phyloP scores from a whole-genome alignment of 1,140 invertebrate genomes.

The Bicyclus anynana region DNA sequence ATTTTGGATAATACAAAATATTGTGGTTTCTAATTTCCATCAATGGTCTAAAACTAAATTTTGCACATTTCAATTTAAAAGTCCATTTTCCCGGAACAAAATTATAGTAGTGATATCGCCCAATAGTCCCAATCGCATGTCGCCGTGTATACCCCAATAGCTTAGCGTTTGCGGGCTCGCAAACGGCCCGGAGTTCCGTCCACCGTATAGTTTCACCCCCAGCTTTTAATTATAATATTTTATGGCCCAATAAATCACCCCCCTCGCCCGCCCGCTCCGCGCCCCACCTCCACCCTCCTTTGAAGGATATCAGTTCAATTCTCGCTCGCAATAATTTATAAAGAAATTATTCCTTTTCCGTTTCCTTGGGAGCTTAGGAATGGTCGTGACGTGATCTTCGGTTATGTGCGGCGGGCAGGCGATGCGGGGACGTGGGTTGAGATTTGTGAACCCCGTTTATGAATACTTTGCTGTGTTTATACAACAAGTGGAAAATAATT shows the following conservation, averaged over 20 bases:
- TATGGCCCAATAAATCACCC: constrained; percentile 77
- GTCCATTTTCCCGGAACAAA: too few relatives aligned
- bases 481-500: too few relatives aligned
- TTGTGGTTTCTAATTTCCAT: too few relatives aligned
- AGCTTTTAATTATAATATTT: constrained; percentile 79
- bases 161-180: constrained; percentile 37
- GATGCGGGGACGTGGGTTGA: background rate
- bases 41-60: too few relatives aligned
- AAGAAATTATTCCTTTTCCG: constrained; percentile 65
- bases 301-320: constrained; percentile 73
- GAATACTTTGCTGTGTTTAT: background rate
- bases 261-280: constrained; percentile 39
- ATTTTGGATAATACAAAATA: too few relatives aligned
- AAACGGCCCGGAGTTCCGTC: constrained; percentile 43
- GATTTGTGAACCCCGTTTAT: background rate
- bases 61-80: too few relatives aligned
- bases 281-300: constrained; percentile 39
- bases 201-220: constrained; percentile 66
- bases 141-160: constrained; percentile 8
- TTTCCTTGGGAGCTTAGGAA: constrained; percentile 19
- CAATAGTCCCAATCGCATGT: background rate
- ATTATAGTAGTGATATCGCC: too few relatives aligned
- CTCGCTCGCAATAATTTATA: constrained; percentile 65
- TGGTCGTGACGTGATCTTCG: constrained; percentile 25
- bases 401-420: constrained; percentile 2